A percentile compares a stretch with the other conserved stretches of the same genome.
phyloP scores from a whole-genome alignment of 2,888 invertebrate genomes.

The Hirtodrosophila duncani region DNA sequence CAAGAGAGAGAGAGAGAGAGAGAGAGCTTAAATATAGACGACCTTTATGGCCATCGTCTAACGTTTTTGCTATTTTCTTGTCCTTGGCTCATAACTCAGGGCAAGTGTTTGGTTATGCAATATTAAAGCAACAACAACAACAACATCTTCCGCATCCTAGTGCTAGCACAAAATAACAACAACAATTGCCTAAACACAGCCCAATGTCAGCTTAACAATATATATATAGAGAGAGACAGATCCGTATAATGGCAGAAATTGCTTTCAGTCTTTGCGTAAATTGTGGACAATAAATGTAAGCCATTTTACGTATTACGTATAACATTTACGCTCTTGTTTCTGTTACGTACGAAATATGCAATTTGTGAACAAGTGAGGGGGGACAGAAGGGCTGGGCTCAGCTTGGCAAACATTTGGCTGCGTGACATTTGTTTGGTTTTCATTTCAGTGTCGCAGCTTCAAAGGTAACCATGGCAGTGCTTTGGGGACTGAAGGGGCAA shows the following conservation, averaged over 20 bases:
- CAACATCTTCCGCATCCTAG: slow-evolving; percentile 4
- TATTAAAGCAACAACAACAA: not conserved
- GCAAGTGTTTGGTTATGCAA: too few species aligned
- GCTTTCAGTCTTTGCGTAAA: too few species aligned
- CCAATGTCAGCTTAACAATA: slow-evolving; percentile 53
- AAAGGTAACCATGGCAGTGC: slow-evolving; percentile 53
- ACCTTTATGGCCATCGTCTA: too few species aligned
- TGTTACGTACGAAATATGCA: slow-evolving; percentile 45
- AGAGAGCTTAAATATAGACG: too few species aligned
- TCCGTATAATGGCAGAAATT: too few species aligned
- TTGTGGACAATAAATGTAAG: slow-evolving; percentile 43
- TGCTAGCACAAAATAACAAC: too few species aligned
- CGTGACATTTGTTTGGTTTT: slow-evolving; percentile 69
- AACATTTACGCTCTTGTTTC: slow-evolving; percentile 10
- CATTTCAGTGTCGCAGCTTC: slow-evolving; percentile 43
- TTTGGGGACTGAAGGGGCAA: too few species aligned
- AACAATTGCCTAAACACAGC: slow-evolving; percentile 20
- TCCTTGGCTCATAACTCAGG: too few species aligned
- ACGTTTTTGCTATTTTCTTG: too few species aligned
- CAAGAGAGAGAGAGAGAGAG: too few species aligned
- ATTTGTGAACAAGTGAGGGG: slow-evolving; percentile 28
- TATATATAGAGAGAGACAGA: too few species aligned
- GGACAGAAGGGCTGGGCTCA: not conserved
- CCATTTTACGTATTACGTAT: slow-evolving; percentile 23
- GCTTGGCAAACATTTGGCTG: slow-evolving; percentile 33